phyloP scores from a whole-genome alignment of 2,888 invertebrate genomes.

The Brenthis ino region DNA sequence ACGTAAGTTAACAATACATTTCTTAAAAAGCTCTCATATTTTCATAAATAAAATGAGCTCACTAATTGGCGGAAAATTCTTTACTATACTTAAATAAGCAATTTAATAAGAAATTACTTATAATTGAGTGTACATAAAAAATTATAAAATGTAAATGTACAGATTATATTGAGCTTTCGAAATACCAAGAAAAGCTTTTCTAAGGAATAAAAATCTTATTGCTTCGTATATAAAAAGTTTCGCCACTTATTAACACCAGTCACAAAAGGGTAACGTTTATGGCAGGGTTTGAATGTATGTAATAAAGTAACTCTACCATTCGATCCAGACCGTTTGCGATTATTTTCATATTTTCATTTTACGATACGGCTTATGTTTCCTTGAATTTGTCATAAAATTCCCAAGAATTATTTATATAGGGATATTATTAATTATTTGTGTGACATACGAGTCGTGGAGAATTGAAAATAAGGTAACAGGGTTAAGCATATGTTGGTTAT shows the following conservation, averaged over 20 bases:
- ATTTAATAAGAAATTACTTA: too few species aligned
- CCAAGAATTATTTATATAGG: too few species aligned
- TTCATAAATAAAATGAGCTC: not conserved
- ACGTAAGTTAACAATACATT: conserved; percentile 81
- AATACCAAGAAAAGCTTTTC: conserved; percentile 8
- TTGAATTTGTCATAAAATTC: not conserved
- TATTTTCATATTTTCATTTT: conserved; percentile 15
- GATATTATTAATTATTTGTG: too few species aligned
- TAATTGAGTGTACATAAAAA: too few species aligned
- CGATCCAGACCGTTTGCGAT: conserved; percentile 1
- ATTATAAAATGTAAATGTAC: not conserved
- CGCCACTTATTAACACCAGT: conserved; percentile 21
- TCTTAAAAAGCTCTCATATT: not conserved
- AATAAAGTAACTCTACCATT: conserved; percentile 15
- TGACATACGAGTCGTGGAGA: too few species aligned
- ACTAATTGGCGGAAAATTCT: too few species aligned
- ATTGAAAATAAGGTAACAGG: too few species aligned
- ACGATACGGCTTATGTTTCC: not conserved
- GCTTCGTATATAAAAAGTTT: conserved; percentile 12
- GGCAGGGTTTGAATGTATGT: conserved; percentile 1
- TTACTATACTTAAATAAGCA: too few species aligned
- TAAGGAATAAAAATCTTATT: conserved; percentile 4
- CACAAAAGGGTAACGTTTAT: conserved; percentile 21
- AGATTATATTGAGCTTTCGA: conserved; percentile 3
- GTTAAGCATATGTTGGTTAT: too few species aligned